Evolutionary conservation across 1,140 invertebrate genomes (phyloP), one percentile per base, ranked within the genome.

Genomic region (Chrysoperla carnea): DNA sequence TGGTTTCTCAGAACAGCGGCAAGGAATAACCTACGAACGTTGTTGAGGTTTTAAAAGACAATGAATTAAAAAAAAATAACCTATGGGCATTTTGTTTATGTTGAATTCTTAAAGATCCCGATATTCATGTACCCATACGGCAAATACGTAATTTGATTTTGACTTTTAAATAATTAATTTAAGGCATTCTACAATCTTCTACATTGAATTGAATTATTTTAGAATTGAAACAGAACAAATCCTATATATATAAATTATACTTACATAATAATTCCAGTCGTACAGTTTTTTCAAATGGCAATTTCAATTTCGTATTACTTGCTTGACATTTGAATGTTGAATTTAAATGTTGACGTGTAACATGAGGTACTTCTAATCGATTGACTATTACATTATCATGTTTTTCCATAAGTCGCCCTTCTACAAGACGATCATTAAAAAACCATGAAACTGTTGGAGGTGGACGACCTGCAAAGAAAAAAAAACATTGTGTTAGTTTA

Each of bases 261-360:
- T 79, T 61, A 87, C 84, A 63, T 52, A 83, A 72, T 64, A 88
- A 71, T 60, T 86, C 82, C 51, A 86, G 66, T 50, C 81, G 63
- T 48, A 84, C 77, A 42, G 73, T 78, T 56, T 79, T 80, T 57
- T 85, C 81, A 37, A 77, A 68, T 1, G 85, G 81, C 49, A 77
- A 73, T 54, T 81, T 83, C 23, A 88, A 72, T 52, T 87, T 81
- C 12, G 84, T 88, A 58, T 90, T 91, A 39, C 75, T 77, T 1
- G 85, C 86, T 55, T 80, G 77, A 59, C 87, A 90, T 59, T 82
- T 86, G 62, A 80, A 84, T 5, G 78, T 83, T 8, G 80, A 80
- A 57, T 86, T 85, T 36, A 87, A 69, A 44, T 88, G 77, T 43
- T 76, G 73, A 48, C 85, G 68, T 47, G 70, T 72, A 37, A 91